Base-by-base conservation (phyloP, 1,140 invertebrate species). In the Macrosteles quadrilineatus region DNA sequence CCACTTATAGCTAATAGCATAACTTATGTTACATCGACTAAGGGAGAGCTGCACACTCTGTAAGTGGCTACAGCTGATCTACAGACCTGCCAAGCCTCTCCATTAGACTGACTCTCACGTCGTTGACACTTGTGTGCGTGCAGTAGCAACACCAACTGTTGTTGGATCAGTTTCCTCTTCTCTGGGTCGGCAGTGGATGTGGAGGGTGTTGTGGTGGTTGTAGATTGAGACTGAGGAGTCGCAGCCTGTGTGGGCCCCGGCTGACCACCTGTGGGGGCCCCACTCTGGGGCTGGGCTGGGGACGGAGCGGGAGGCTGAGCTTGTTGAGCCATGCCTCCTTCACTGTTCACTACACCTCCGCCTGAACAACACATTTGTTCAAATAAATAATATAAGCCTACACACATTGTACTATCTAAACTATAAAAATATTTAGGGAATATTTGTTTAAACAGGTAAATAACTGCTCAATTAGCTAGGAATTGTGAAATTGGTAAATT, bases 51-150 rank as follows among this genome's bases (percentile, higher is more conserved):
- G n/a, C n/a, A n/a, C n/a, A n/a, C n/a, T n/a, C n/a, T n/a, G 9
- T 43, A 17, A 11, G 17, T 43, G 36, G 36, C 36, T 43, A 43
- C 36, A 43, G 17, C 36, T 43, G 17, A 9, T 43, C 9, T 43
- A 43, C 36, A 43, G 17, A 80, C 78, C 72, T 90, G 87, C 84
- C 88, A 88, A 21, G 86, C 83, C 77, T 92, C 90, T 25, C 90
- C 91, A 75, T 94, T 94, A 3, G 88, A 85, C 80, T 90, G 88
- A 74, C 83, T 89, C 81, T 99, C 97, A 40, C 97, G 83, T 53
- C 94, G 85, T 81, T 98, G 97, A 83, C 98, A 99, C 79, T 98
- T 99, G 82, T 99, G 97, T 30, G 98, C 98, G 82, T 99, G 98
- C 19, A 99, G 84, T 31, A 99, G 83, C 12, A 99, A 81, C 40